Base-by-base conservation (phyloP, 2,888 invertebrate genomes). In the Baronia brevicornis region DNA sequence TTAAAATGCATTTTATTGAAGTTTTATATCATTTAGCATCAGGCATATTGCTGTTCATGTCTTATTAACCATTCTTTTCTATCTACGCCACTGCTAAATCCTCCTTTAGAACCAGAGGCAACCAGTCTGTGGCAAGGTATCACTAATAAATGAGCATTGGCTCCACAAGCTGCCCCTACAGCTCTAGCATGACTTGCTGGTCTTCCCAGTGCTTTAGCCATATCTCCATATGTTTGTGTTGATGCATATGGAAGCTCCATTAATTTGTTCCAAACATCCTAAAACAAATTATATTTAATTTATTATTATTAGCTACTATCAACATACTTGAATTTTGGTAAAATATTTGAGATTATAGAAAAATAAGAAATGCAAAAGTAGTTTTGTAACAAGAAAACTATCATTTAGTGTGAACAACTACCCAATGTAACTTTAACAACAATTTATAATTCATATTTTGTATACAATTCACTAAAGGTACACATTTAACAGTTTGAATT, bases 41-140 rank as follows among this genome's bases (percentile, higher is more conserved):
- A 36, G 17, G 32, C 31, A 54, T 52, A 43, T 33, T 70, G 70
- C 11, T 66, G 62, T 51, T 84, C 84, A 57, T 71, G 71, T 20
- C 82, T 54, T 35, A 85, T 57, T 26, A 89, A 52, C 85, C 86
- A 87, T 33, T 75, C 70, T 43, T 86, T 86, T 43, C 87, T 79
- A 12, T 86, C 82, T 7, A 80, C 52, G 2, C 85, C 80, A 43
- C 86, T 69, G 19, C 78, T 85, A 48, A 84, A 88, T 2, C 87
- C 88, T 18, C 80, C 82, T 32, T 66, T 69, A 2, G 73, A 64
- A 1, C 46, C 48, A 5, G 65, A 48, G 11, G 73, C 72, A 2
- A 82, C 58, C 1, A 84, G 27, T 22, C 84, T 55, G 33, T 84
- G 84, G 41, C 84, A 84, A 1, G 84, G 84, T 13, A 82, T 56